A percentile compares a stretch with the other conserved stretches of the same genome.
These are phyloP conservation scores for Cosmopolites sordidus DNA, from an alignment of 2,888 invertebrate genomes.

Conservation along the genomic window DNA sequence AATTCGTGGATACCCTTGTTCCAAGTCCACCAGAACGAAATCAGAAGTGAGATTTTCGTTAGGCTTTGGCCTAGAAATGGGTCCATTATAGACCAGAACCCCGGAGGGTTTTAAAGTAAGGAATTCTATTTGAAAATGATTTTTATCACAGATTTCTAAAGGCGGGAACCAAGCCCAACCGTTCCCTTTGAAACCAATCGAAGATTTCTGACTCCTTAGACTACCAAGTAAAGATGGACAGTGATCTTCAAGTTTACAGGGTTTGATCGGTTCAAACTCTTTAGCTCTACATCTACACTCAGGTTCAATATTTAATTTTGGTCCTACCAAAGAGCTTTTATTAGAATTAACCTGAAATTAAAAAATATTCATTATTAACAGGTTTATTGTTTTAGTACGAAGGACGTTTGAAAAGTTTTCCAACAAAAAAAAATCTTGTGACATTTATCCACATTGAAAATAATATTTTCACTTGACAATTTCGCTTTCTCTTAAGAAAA, in stretches of 20 bases:
- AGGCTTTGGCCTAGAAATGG: slow-evolving; percentile 86
- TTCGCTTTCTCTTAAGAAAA: no score
- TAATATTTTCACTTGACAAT: no score
- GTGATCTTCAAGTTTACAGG: slow-evolving; percentile 82
- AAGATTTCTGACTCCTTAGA: slow-evolving; percentile 87
- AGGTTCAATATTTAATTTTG: slow-evolving; percentile 85
- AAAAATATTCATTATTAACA: no score
- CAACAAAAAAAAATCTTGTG: no score
- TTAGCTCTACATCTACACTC: slow-evolving; percentile 85
- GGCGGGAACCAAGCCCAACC: slow-evolving; percentile 99
- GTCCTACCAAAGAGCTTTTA: slow-evolving; percentile 92
- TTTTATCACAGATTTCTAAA: slow-evolving; percentile 91
- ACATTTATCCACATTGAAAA: no score
- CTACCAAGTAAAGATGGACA: slow-evolving; percentile 57
- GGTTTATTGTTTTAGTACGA: no score
- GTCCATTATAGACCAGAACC: slow-evolving; percentile 93
- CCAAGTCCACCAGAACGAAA: slow-evolving; percentile 89
- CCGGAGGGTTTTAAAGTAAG: slow-evolving; percentile 89
- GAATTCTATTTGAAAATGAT: slow-evolving; percentile 93
- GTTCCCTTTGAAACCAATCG: slow-evolving; percentile 87
- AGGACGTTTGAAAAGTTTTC: no score
- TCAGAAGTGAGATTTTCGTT: slow-evolving; percentile 86
- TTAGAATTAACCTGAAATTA: slow-evolving; percentile 67
- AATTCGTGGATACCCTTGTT: slow-evolving; percentile 84
- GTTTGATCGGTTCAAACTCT: slow-evolving; percentile 94